A percentile compares a stretch with the other conserved stretches of the same genome.
Evolutionary conservation across 2,888 invertebrate species (phyloP).

Genomic region (Dasypogon diadema): DNA sequence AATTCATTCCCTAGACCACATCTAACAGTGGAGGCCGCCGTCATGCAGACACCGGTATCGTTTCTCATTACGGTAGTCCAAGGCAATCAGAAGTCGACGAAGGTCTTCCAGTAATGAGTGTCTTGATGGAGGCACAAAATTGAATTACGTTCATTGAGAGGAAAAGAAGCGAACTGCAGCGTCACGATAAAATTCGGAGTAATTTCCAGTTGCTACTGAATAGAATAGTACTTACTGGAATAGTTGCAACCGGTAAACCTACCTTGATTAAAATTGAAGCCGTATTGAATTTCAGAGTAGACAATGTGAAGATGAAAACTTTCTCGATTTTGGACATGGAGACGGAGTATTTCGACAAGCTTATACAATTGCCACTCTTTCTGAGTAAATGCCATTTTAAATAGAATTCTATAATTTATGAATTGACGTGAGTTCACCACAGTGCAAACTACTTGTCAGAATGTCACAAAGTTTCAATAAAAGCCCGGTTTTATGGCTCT

Average conservation of each 20-base stretch:
- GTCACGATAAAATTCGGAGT: slow-evolving; percentile 42
- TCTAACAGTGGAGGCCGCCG: slow-evolving; percentile 31
- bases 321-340: slow-evolving; percentile 28
- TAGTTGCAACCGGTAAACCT: not conserved
- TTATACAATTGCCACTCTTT: slow-evolving; percentile 21
- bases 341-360: slow-evolving; percentile 12
- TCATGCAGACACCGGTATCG: slow-evolving; percentile 14
- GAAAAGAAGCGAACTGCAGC: slow-evolving; percentile 5
- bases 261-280: not conserved
- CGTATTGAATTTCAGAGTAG: not conserved
- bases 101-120: slow-evolving; percentile 32
- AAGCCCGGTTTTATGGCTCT: slow-evolving; percentile 8
- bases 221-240: no score
- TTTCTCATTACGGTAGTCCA: slow-evolving; percentile 47
- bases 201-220: slow-evolving; percentile 33
- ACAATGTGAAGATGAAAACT: not conserved
- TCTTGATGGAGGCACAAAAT: slow-evolving; percentile 36
- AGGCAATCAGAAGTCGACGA: slow-evolving; percentile 41
- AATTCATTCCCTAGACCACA: slow-evolving; percentile 47
- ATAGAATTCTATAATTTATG: slow-evolving; percentile 25
- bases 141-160: slow-evolving; percentile 34
- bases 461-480: slow-evolving; percentile 24
- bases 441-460: slow-evolving; percentile 39
- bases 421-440: slow-evolving; percentile 20
- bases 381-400: not conserved